A percentile compares a stretch with the other conserved stretches of the same genome.
Evolutionary conservation across 2,888 invertebrate species (phyloP).

Genomic region (Gastrophysa polygoni): DNA sequence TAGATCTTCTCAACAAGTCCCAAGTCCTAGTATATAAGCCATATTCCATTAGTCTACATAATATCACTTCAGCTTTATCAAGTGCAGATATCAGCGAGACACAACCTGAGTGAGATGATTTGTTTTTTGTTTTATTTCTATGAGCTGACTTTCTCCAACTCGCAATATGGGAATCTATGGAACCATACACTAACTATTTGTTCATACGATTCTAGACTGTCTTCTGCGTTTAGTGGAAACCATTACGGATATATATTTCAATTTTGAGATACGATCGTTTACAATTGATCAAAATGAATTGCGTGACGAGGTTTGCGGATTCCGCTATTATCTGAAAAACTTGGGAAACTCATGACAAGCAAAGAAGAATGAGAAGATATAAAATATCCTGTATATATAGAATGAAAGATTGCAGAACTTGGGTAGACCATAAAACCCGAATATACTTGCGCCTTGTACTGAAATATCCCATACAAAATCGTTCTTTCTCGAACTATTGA

Average conservation of each 20-base stretch:
- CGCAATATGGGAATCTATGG: no score
- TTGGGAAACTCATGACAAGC: neutral
- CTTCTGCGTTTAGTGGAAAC: no score
- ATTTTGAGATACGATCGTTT: neutral
- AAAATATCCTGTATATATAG: neutral
- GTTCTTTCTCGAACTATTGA: slow-evolving; percentile 33
- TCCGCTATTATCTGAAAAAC: neutral
- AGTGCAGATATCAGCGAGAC: no score
- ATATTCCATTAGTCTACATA: no score
- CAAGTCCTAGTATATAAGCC: no score
- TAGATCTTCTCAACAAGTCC: no score
- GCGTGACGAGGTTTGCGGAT: neutral
- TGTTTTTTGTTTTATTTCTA: no score
- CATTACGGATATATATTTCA: neutral
- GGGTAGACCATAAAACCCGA: neutral
- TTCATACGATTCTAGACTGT: no score
- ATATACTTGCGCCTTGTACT: slow-evolving; percentile 15
- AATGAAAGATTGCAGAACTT: neutral
- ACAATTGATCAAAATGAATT: neutral
- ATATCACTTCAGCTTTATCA: no score
- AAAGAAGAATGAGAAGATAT: neutral
- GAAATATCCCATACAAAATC: slow-evolving; percentile 26
- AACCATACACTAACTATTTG: no score
- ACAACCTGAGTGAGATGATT: no score
- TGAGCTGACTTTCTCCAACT: no score